Evolutionary conservation across 2,113 vertebrate species (phyloP), one percentile per base, ranked within the genome.

Genomic region (Hoplias malabaricus): DNA sequence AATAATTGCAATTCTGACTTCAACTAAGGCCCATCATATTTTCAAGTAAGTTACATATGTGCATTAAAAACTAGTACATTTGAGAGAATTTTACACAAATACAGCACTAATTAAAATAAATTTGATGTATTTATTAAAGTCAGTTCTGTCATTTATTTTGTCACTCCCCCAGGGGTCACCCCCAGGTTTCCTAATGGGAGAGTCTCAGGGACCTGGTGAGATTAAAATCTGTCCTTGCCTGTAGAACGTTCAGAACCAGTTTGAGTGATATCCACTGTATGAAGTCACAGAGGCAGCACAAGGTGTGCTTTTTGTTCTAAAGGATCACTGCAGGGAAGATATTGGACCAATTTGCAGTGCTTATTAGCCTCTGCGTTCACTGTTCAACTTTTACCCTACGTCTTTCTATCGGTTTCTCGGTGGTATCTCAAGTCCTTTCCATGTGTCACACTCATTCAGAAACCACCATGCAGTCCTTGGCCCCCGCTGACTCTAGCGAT

Each of bases 401-500:
- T 78, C 46, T 75, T 70, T 78, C 43, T 2, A 27, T 73, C 36
- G 31, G 8, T 16, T 63, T 74, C 69, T 43, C 65, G 31, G 42
- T 19, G 33, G 46, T 42, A 33, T 34, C 65, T 33, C 19, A 4
- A 34, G 69, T 27, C 63, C 36, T 48, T 23, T 48, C 19, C 31
- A n/a, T 62, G 63, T 29, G 23, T 27, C 72, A 56, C 66, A 71
- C 36, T 53, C 40, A 69, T 69, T 59, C 21, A 73, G 23, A 78
- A 69, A 53, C 48, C 46, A 46, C 53, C 54, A 69, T 78, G 57
- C 21, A 62, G 69, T 53, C 57, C 23, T 46, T 61, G 54, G 66
- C 36, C 59, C 36, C 19, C 63, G 43, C 70, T 54, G 27, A 65
- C 46, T 78, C 71, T 61, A 36, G n/a, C 1, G 23, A 40, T 53